A percentile compares a stretch with the other conserved stretches of the same genome.
These are phyloP conservation scores for Andrena hattorfiana DNA, from an alignment of 2,888 invertebrate species.

Conservation along the genomic window DNA sequence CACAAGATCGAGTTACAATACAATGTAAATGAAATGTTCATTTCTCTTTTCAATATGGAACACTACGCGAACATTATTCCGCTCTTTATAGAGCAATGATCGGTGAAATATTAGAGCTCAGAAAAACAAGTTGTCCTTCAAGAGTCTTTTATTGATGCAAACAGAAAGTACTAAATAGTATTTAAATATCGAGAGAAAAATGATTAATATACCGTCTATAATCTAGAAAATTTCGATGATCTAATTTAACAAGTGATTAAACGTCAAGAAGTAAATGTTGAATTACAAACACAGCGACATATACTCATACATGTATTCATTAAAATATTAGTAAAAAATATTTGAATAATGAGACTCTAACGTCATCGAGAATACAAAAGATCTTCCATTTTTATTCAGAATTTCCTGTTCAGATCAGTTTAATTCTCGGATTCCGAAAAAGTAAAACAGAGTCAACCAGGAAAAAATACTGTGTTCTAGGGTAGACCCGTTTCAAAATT, in stretches of 20 bases:
- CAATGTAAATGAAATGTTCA: conserved; percentile 54
- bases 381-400: not conserved
- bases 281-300: conserved; percentile 12
- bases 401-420: conserved; percentile 8
- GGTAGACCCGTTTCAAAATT: conserved; percentile 16
- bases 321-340: conserved; percentile 31
- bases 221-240: not conserved
- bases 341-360: conserved; percentile 22
- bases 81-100: not conserved
- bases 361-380: conserved; percentile 13
- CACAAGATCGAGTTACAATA: conserved; percentile 37
- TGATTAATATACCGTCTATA: conserved; percentile 1
- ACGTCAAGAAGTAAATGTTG: conserved; percentile 12
- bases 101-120: conserved; percentile 11
- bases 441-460: conserved; percentile 10
- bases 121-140: conserved; percentile 25
- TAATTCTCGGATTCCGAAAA: conserved; percentile 6
- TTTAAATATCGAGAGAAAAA: conserved; percentile 14
- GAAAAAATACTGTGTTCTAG: not conserved
- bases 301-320: conserved; percentile 15
- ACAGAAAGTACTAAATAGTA: conserved; percentile 25
- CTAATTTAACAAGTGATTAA: not conserved
- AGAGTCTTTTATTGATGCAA: conserved; percentile 11
- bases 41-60: conserved; percentile 23
- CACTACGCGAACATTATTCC: conserved; percentile 11